Evolutionary conservation across 1,140 invertebrate genomes (phyloP).

Genomic region (Drosophila pandora): DNA sequence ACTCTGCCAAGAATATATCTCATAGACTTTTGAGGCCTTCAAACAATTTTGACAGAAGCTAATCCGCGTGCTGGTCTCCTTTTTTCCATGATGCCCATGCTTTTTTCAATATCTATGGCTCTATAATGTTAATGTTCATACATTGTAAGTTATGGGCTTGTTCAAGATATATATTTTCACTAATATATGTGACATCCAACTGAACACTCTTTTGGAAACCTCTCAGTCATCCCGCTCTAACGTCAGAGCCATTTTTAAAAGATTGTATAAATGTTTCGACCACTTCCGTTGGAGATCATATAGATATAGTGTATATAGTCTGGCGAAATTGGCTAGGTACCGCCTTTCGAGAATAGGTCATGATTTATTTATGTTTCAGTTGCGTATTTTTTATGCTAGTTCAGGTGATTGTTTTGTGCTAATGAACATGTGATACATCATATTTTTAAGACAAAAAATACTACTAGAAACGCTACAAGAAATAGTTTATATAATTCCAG

Average conservation of each 20-base stretch:
- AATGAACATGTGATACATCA: slow-evolving; percentile 53
- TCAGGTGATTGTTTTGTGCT: slow-evolving; percentile 62
- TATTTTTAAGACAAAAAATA: slow-evolving; percentile 5
- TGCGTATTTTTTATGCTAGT: slow-evolving; percentile 42
- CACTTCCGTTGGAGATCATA: slow-evolving; percentile 71
- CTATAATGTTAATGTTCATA: slow-evolving; percentile 45
- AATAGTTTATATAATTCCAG: not conserved
- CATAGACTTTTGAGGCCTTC: slow-evolving; percentile 54
- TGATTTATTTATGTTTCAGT: slow-evolving; percentile 66
- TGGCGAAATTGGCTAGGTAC: slow-evolving; percentile 42
- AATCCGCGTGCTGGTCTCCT: slow-evolving; percentile 41
- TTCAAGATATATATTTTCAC: slow-evolving; percentile 36
- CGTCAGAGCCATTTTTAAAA: slow-evolving; percentile 81
- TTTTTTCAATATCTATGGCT: slow-evolving; percentile 23
- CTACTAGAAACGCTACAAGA: not conserved
- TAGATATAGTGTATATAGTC: slow-evolving; percentile 24
- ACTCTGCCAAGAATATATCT: slow-evolving; percentile 32
- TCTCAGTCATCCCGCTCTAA: slow-evolving; percentile 32
- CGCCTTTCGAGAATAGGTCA: slow-evolving; percentile 65
- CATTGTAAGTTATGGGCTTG: slow-evolving; percentile 65
- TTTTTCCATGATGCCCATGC: slow-evolving; percentile 6
- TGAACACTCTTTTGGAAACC: slow-evolving; percentile 44
- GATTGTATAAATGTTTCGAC: slow-evolving; percentile 60
- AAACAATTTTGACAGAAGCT: slow-evolving; percentile 63
- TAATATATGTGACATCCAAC: slow-evolving; percentile 66